Evolutionary conservation across 2,888 invertebrate species (phyloP), one percentile per base, ranked within the genome.

Genomic region (Meiosimyza decipiens): DNA sequence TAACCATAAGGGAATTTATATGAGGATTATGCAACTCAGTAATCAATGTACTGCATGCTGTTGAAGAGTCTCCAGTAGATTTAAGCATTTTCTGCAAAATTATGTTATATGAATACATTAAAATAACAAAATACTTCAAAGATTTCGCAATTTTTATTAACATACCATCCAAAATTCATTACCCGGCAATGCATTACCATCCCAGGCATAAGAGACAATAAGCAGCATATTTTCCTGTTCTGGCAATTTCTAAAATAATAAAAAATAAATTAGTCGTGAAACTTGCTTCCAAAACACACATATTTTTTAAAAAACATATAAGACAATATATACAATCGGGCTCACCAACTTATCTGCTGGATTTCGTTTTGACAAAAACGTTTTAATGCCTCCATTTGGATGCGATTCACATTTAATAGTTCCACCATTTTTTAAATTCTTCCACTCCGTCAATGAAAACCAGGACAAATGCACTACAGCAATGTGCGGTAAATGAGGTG

Each of bases 171-270:
- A 93, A 82, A 91, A 93, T 80, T 93, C 93, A 79, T 93, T 93
- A 60, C 93, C 93, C 1, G 93, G 93, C 72, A 92, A 88, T 0
- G 93, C 90, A 80, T 93, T 93, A 9, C 92, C 91, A 81, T 93
- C 93, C 91, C 92, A 92, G 16, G 72, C 72, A 68, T 72, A 72
- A 1, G 68, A 72, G 13, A 72, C 64, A 49, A 72, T 33, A 2
- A 72, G 63, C 28, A 72, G 18, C 72, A 72, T 72, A 28, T 72
- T 47, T n/a, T 81, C 74, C 82, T 73, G 86, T 85, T 52, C 78
- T 1, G 78, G 77, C 1, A 70, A 64, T 40, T 76, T 74, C 69
- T 75, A 47, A 5, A 16, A n/a, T 11, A 64, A 57, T n/a, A 22
- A 16, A 57, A 16, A 57, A 57, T 16, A 12, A 6, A 18, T 57